These are phyloP conservation scores for Lagopus leucura DNA, from an alignment of 2,113 vertebrate species.

Conservation along the genomic window DNA sequence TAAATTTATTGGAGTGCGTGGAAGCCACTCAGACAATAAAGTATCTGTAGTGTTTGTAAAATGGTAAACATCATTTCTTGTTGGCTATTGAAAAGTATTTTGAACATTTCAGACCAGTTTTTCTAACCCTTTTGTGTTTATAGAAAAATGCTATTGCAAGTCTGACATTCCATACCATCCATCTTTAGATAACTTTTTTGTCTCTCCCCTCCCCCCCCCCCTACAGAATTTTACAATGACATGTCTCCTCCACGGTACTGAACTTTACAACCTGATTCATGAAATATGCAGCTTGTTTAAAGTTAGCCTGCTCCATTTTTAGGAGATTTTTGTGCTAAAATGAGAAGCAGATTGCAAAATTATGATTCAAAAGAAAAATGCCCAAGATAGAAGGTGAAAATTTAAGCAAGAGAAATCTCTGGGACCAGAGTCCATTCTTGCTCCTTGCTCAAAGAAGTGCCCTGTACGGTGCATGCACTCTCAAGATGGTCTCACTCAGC, in stretches of 20 bases:
- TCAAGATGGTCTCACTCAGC: constrained; percentile 54
- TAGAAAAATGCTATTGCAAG: constrained; percentile 57
- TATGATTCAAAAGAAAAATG: constrained; percentile 73
- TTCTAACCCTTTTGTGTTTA: constrained; percentile 52
- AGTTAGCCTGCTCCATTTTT: constrained; percentile 72
- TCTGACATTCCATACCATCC: constrained; percentile 1
- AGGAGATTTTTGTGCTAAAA: constrained; percentile 75
- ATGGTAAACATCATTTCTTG: constrained; percentile 72
- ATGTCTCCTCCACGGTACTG: constrained; percentile 42
- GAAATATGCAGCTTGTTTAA: constrained; percentile 74
- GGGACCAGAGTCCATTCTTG: constrained; percentile 28
- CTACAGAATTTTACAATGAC: constrained; percentile 57
- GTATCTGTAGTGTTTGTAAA: constrained; percentile 54
- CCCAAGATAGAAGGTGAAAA: constrained; percentile 66
- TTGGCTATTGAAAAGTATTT: constrained; percentile 65
- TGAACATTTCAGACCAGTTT: constrained; percentile 57
- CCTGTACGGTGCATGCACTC: constrained; percentile 28
- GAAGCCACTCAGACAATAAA: constrained; percentile 75
- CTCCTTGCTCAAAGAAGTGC: constrained; percentile 55
- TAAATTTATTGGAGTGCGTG: constrained; percentile 76
- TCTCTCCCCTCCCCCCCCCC: not conserved
- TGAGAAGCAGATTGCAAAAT: constrained; percentile 76
- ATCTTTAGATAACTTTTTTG: not conserved
- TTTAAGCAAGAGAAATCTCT: constrained; percentile 35
- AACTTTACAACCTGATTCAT: constrained; percentile 74